Evolutionary conservation across 2,888 invertebrate genomes (phyloP).

Genomic region (Hypomecis punctinalis): DNA sequence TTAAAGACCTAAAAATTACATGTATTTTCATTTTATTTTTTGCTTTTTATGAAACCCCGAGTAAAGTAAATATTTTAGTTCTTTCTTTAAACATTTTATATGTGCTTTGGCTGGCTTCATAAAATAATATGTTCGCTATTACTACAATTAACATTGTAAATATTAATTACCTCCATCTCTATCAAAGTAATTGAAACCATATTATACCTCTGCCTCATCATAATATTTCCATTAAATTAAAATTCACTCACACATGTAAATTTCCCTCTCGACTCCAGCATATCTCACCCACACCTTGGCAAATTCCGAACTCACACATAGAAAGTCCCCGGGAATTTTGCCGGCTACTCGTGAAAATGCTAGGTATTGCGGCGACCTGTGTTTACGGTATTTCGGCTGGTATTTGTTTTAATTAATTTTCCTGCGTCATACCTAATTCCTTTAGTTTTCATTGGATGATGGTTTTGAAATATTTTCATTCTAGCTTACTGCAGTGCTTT

Average conservation of each 20-base stretch:
- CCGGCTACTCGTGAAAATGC: constrained; percentile 35
- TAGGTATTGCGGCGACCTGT: constrained; percentile 34
- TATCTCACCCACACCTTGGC: constrained; percentile 32
- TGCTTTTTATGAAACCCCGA: too few species aligned
- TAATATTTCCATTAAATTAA: constrained; percentile 25
- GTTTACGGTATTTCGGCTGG: constrained; percentile 37
- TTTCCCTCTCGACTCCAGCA: constrained; percentile 10
- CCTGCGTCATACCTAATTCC: constrained; percentile 31
- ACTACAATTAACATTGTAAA: too few species aligned
- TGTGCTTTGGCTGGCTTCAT: too few species aligned
- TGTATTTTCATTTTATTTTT: too few species aligned
- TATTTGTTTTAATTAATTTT: constrained; percentile 46
- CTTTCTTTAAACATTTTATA: too few species aligned
- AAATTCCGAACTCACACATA: constrained; percentile 37
- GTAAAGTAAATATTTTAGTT: too few species aligned
- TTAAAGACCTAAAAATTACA: too few species aligned
- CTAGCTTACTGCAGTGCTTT: neutral
- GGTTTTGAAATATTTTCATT: constrained; percentile 1
- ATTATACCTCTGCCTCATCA: constrained; percentile 34
- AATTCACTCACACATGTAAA: constrained; percentile 36
- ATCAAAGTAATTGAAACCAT: constrained; percentile 38
- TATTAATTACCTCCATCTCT: too few species aligned
- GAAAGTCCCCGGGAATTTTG: constrained; percentile 31
- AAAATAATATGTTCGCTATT: too few species aligned
- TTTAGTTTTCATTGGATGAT: constrained; percentile 18